Base-by-base conservation (phyloP, 2,888 invertebrate species). In the Ametastegia equiseti region DNA sequence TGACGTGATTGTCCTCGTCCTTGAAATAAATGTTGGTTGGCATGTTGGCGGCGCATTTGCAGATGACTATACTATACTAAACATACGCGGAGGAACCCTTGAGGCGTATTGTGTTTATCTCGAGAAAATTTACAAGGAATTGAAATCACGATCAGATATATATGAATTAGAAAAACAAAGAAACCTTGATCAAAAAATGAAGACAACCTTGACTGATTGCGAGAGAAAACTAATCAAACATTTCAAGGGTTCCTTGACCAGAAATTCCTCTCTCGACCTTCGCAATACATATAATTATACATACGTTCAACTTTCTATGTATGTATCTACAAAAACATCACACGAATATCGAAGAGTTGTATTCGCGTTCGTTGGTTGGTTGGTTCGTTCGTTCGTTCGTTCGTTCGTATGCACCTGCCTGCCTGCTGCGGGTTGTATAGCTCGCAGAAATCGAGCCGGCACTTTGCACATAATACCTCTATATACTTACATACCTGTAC, bases 401-500 rank as follows among this genome's bases (percentile, higher is more conserved):
- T 42, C 42, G 42, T 42, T 42, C 39, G 39, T 39, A 71, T 71
- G 71, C 71, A 71, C 71, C 71, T 71, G 71, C 67, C 54, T 54
- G 54, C 54, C 69, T 69, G 69, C 71, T 71, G 71, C 45, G 30
- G 71, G 47, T n/a, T n/a, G n/a, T n/a, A 23, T 71, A 30, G 47
- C 65, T 36, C 65, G 33, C 39, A 15, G 30, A 69, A 60, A 60
- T 15, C 60, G 60, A 60, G 5, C 67, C 45, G 47, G 71, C 71
- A 71, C 71, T 71, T 71, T 71, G 71, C 71, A 71, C 71, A 45
- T 71, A 67, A 3, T 73, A 73, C 73, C 73, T n/a, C n/a, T 73
- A 36, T 54, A 36, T 50, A 50, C 42, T 2, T 75, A 54, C 23
- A 2, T 19, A 47, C 30, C 27, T 11, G 30, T 60, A 23, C 54